Evolutionary conservation across 1,140 invertebrate genomes (phyloP).

Genomic region (Agrypnia vestita): DNA sequence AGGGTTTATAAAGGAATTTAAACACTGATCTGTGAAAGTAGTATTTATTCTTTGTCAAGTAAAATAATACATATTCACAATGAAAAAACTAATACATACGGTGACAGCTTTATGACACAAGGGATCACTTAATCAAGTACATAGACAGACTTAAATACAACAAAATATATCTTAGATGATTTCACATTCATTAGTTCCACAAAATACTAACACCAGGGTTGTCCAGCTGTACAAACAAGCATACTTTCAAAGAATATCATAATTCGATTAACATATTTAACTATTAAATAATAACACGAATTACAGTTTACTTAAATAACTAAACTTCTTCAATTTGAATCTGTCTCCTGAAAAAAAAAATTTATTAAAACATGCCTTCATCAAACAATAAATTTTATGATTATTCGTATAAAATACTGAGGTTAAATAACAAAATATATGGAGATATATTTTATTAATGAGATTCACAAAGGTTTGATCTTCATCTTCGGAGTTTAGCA

Average conservation of each 20-base stretch:
- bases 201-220: constrained; percentile 4
- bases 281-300: constrained; percentile 11
- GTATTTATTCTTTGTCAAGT: constrained; percentile 33
- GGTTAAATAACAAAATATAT: not conserved
- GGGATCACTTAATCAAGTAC: not conserved
- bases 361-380: not conserved
- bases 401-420: not conserved
- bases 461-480: not conserved
- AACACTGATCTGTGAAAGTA: not conserved
- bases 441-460: not conserved
- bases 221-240: constrained; percentile 10
- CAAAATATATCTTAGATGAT: constrained; percentile 1
- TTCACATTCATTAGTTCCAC: not conserved
- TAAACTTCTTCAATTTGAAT: constrained; percentile 53
- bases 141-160: not conserved
- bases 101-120: constrained; percentile 18
- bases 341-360: constrained; percentile 57
- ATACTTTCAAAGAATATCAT: constrained; percentile 5
- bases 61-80: constrained; percentile 34
- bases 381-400: not conserved
- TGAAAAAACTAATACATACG: constrained; percentile 12
- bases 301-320: not conserved
- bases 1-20: not conserved
- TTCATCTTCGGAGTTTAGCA: not conserved
- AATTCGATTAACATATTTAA: constrained; percentile 20